Conservation (phyloP, 2,888 invertebrate genomes). For the Gari tellinella region DNA sequence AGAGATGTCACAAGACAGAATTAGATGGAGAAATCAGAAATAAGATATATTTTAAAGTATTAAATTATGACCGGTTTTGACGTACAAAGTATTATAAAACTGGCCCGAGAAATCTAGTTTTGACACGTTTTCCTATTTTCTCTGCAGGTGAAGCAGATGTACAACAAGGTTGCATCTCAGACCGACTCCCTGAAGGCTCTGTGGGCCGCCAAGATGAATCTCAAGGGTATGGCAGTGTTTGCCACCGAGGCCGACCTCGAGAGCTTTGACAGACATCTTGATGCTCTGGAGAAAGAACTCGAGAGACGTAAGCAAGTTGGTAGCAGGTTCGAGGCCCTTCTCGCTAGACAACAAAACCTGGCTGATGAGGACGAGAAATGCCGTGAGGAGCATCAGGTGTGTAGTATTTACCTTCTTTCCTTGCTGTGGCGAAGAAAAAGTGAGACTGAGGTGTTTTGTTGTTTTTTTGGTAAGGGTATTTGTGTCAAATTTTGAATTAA, state of each 20-base stretch:
- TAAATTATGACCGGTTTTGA: too few relatives aligned
- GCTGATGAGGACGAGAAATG: slow-evolving; percentile 74
- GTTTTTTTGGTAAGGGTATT: too few relatives aligned
- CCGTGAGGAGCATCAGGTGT: slow-evolving; percentile 80
- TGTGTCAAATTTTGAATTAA: too few relatives aligned
- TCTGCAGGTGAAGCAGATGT: slow-evolving; percentile 78
- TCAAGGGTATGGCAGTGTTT: slow-evolving; percentile 74
- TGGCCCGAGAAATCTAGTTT: too few relatives aligned
- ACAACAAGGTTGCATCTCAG: slow-evolving; percentile 80
- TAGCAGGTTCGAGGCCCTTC: slow-evolving; percentile 71
- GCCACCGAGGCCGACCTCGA: slow-evolving; percentile 79
- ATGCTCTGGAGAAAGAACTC: slow-evolving; percentile 78
- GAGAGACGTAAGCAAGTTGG: slow-evolving; percentile 79
- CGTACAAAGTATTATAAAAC: too few relatives aligned
- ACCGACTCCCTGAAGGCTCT: slow-evolving; percentile 81
- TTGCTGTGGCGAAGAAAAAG: too few relatives aligned
- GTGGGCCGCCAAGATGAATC: slow-evolving; percentile 83
- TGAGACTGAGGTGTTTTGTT: too few relatives aligned
- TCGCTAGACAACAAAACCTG: slow-evolving; percentile 70
- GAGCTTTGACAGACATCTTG: slow-evolving; percentile 74
- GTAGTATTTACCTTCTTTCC: background rate
- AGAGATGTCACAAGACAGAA: too few relatives aligned
- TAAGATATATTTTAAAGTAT: too few relatives aligned
- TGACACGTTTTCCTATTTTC: too few relatives aligned
- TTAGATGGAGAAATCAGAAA: too few relatives aligned